Base-by-base conservation (phyloP, 2,888 invertebrate species). In the Rhopalosiphum nymphaeae region DNA sequence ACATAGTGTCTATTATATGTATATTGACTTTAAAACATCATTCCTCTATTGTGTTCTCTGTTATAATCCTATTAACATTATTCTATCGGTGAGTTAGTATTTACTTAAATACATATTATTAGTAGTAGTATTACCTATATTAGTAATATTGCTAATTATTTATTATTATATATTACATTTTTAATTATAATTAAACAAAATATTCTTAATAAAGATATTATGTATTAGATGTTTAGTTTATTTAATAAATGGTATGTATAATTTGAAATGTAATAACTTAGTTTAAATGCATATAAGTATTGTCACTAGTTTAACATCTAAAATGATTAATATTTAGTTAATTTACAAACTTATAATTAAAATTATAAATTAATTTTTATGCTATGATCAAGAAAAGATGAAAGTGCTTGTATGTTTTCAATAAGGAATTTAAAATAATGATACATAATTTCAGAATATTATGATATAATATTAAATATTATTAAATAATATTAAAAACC, bases 1-100 rank as follows among this genome's bases (percentile, higher is more conserved):
- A 94, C 36, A 86, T 91, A 42, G 29, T 91, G 5, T 93, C 92
- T 25, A 44, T 78, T n/a, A 56, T 93, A 89, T 93, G 88, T 53
- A n/a, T 88, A 56, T 78, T 89, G n/a, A 44, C 5, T 25, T 89
- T 93, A 49, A 94, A 91, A 91, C 36, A 4, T 0, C 46, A 85
- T 94, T 61, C 67, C 1, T 84, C 94, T 61, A 29, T 87, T 53
- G 49, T 94, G 4, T 94, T 94, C 13, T 94, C 90, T 3, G 29
- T 53, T 44, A 53, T 94, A 61, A 86, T 94, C 44, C 49, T 94
- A 36, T 61, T 86, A 3, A 36, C 85, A 67, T 61, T 94, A 53
- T 86, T 94, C 9, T 94, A 94, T 86, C 94, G 91, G 94, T 91
- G 13, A 94, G 89, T 91, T 11, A 84, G 11, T 67, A 36, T 86